These are phyloP conservation scores for Synanthedon andrenaeformis DNA, from an alignment of 2,888 invertebrate species.

Conservation along the genomic window DNA sequence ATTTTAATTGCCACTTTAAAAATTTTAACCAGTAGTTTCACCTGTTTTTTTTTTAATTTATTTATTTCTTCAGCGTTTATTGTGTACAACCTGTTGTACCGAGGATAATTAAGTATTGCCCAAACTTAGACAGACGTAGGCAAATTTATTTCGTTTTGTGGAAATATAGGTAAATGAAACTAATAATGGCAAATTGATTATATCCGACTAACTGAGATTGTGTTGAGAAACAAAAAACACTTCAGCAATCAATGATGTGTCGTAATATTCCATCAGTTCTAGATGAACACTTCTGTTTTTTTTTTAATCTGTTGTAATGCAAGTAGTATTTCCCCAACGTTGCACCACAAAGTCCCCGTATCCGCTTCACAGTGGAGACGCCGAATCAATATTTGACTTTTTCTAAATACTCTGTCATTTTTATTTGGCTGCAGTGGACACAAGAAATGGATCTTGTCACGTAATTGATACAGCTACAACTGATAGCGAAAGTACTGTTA, in stretches of 20 bases:
- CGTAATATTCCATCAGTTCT: background rate
- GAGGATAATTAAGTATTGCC: slow-evolving; percentile 4
- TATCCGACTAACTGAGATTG: background rate
- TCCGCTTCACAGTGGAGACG: slow-evolving; percentile 14
- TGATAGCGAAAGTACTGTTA: slow-evolving; percentile 51
- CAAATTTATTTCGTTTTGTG: background rate
- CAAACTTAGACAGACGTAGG: background rate
- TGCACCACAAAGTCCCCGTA: slow-evolving; percentile 12
- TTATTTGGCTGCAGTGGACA: slow-evolving; percentile 17
- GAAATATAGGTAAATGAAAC: background rate
- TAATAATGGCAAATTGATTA: background rate
- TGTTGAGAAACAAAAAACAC: background rate
- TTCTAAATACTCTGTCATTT: slow-evolving; percentile 18
- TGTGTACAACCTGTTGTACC: slow-evolving; percentile 3
- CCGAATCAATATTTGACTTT: slow-evolving; percentile 33
- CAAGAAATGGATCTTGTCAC: slow-evolving; percentile 41
- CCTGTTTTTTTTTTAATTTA: background rate
- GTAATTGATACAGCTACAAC: slow-evolving; percentile 38
- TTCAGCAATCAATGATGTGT: background rate
- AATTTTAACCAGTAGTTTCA: no score
- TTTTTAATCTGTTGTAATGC: background rate
- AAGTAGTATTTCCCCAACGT: slow-evolving; percentile 15
- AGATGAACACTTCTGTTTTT: background rate
- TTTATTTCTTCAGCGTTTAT: background rate
- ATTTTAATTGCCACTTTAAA: no score